These are phyloP conservation scores for Bryconaethiops microstoma DNA, from an alignment of 2,797 vertebrate genomes.

Conservation along the genomic window DNA sequence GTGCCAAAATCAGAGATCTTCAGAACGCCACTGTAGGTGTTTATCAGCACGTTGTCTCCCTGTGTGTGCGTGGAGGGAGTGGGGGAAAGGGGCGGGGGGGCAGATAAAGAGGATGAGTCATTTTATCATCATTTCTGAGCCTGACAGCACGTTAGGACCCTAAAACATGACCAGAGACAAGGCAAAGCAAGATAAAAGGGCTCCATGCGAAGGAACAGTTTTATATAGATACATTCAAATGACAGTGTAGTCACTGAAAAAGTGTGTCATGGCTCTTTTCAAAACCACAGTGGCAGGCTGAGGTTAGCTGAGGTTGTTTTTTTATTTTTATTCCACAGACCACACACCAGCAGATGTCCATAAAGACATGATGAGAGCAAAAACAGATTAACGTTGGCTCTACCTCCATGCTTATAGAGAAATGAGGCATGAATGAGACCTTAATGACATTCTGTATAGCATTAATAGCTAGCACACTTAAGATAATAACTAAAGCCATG, in stretches of 20 bases:
- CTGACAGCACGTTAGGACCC: neutral
- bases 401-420: conserved; percentile 51
- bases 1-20: conserved; percentile 99
- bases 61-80: conserved; percentile 59
- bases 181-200: neutral
- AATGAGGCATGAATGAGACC: conserved; percentile 45
- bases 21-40: conserved; percentile 97
- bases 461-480: neutral
- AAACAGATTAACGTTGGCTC: conserved; percentile 64
- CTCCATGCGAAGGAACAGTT: too few species aligned
- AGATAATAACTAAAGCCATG: neutral
- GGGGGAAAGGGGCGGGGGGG: too few species aligned
- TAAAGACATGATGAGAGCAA: conserved; percentile 41
- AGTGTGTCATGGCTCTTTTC: neutral
- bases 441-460: neutral
- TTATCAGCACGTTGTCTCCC: conserved; percentile 98
- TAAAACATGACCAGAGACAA: neutral
- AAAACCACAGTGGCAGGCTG: conserved; percentile 14
- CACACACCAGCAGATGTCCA: conserved; percentile 6
- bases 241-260: neutral
- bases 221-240: neutral
- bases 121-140: neutral
- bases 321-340: neutral
- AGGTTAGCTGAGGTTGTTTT: neutral
- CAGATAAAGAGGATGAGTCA: conserved; percentile 11